phyloP scores from a whole-genome alignment of 2,888 invertebrate species.

The Caenorhabditis angaria region DNA sequence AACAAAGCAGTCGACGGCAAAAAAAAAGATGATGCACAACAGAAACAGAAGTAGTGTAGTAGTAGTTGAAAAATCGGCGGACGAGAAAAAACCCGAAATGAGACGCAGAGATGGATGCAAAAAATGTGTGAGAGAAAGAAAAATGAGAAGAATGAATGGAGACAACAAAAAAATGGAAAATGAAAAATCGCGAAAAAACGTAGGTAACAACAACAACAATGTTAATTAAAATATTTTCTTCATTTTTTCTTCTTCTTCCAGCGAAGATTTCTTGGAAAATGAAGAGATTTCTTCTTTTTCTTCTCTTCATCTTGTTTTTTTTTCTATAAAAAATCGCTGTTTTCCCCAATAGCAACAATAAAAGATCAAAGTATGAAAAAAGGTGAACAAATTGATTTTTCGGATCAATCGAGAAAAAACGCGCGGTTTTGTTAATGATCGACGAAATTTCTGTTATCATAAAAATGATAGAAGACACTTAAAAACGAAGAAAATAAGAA shows the following conservation, averaged over 20 bases:
- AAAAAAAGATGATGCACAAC: slow-evolving; percentile 1
- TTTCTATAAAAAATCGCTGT: too few relatives aligned
- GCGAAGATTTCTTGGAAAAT: neutral
- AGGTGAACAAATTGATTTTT: too few relatives aligned
- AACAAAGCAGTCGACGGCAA: neutral
- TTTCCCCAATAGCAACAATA: too few relatives aligned
- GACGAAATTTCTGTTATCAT: too few relatives aligned
- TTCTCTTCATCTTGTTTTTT: too few relatives aligned
- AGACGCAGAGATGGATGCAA: neutral
- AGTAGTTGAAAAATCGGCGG: slow-evolving; percentile 3
- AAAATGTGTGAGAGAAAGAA: neutral
- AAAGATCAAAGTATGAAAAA: too few relatives aligned
- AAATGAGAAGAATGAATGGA: neutral
- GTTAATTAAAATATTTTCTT: slow-evolving; percentile 1
- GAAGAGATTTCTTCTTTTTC: too few relatives aligned
- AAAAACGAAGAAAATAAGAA: too few relatives aligned
- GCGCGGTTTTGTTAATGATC: too few relatives aligned
- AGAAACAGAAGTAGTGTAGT: neutral
- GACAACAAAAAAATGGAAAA: neutral
- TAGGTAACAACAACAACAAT: slow-evolving; percentile 3
- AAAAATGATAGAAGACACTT: too few relatives aligned
- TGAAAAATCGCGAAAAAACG: neutral
- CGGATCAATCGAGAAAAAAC: too few relatives aligned
- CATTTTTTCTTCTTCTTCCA: neutral
- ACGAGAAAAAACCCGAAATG: neutral